Base-by-base conservation (phyloP, 1,140 invertebrate genomes). In the Psix sp. region DNA sequence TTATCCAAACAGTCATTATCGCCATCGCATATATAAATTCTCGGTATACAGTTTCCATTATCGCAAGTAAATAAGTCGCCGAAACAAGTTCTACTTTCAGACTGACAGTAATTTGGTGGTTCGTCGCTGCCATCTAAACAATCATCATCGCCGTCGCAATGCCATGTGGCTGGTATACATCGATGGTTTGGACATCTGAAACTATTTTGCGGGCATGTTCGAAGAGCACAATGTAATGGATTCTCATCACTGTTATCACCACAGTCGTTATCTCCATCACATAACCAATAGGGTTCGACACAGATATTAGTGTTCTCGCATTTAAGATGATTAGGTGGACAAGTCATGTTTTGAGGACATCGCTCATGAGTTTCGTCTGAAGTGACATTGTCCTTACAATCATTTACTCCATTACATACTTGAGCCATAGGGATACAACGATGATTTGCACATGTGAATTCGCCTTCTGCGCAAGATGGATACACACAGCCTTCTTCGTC, bases 11-110 rank as follows among this genome's bases (percentile, higher is more conserved):
- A 99, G 86, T 99, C 96, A 80, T 96, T 95, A 81, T 97, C 95
- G 0, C 95, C 96, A 83, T 99, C 97, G 80, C 98, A 99, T n/a
- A 98, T 96, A 84, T 99, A 99, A 62, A 96, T 97, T 59, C 95
- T 89, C 0, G 95, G 96, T 68, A 99, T 97, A 82, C 98, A 99
- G 79, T 97, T 98, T 4, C 96, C 97, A 86, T 98, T 98, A 77
- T 96, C 94, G 80, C 98, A 99, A 0, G 96, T 97, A 79, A 98
- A 98, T 0, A 97, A 86, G 84, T 98, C 96, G 0, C 96, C 95
- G 74, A 96, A 97, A 81, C 97, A 99, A 0, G 96, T 98, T 71
- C 96, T 90, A n/a, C 95, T 95, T 82, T 97, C 95, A 10, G 93
- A 94, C 77, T 96, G 95, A 80, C 96, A 98, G 82, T 97, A 97